Conservation (phyloP, 2,888 invertebrate species). For the Ceramica pisi region DNA sequence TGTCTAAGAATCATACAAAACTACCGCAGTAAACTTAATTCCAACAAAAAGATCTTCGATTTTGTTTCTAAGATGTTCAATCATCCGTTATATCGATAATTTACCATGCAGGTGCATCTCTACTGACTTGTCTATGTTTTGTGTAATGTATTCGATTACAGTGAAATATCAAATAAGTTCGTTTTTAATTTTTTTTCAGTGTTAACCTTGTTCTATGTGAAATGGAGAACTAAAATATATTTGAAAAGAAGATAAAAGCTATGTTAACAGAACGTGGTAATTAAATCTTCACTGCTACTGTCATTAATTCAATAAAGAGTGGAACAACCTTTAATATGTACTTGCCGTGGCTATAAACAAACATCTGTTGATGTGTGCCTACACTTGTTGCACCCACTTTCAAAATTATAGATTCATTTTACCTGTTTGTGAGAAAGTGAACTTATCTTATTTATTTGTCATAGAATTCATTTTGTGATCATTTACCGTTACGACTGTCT, state of each 20-base stretch:
- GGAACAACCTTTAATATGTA: conserved; percentile 68
- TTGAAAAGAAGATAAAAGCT: conserved; percentile 2
- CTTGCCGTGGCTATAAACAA: conserved; percentile 72
- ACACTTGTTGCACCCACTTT: conserved; percentile 87
- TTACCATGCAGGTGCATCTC: conserved; percentile 44
- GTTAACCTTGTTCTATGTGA: conserved; percentile 24
- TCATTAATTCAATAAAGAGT: conserved; percentile 70
- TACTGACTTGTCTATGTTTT: conserved; percentile 60
- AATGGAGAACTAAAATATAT: conserved; percentile 24
- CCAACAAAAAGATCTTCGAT: conserved; percentile 6
- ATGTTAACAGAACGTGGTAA: conserved; percentile 17
- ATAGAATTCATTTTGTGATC: conserved; percentile 75
- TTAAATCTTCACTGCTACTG: conserved; percentile 29
- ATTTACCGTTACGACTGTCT: conserved; percentile 84
- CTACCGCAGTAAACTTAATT: neutral
- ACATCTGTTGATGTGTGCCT: conserved; percentile 78
- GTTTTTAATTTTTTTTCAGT: conserved; percentile 43
- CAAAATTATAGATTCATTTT: conserved; percentile 79
- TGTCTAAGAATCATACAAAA: neutral
- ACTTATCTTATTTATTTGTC: conserved; percentile 77
- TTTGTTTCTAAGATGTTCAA: conserved; percentile 11
- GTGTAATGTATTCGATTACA: conserved; percentile 49
- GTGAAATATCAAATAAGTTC: conserved; percentile 41
- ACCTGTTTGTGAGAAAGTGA: conserved; percentile 86
- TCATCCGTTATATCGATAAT: conserved; percentile 51